phyloP scores from a whole-genome alignment of 1,140 invertebrate genomes.

The Bilobella aurantiaca region DNA sequence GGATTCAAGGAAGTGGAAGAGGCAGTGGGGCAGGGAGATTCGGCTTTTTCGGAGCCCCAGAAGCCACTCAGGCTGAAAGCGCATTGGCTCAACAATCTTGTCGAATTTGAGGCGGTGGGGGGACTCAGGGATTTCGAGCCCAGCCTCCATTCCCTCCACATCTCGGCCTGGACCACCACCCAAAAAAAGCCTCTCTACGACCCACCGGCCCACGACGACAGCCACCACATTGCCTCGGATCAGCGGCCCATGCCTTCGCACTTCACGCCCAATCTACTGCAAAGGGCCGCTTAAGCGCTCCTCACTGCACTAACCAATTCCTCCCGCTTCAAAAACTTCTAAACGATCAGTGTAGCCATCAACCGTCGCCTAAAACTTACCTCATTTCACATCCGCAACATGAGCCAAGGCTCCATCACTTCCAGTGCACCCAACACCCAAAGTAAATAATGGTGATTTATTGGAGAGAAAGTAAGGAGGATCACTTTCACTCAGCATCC shows the following conservation, averaged over 20 bases:
- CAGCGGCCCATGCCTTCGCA: not conserved
- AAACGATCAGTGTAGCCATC: too few species aligned
- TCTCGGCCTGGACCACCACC: not conserved
- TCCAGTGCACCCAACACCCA: too few species aligned
- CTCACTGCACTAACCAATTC: not conserved
- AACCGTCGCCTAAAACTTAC: not conserved
- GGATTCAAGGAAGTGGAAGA: slow-evolving; percentile 25
- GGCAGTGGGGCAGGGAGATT: slow-evolving; percentile 21
- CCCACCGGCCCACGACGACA: not conserved
- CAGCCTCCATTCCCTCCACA: slow-evolving; percentile 10
- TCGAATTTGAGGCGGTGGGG: slow-evolving; percentile 28
- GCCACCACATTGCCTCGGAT: not conserved
- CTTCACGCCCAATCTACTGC: slow-evolving; percentile 12
- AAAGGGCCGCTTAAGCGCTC: not conserved
- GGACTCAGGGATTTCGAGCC: slow-evolving; percentile 19
- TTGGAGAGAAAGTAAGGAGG: too few species aligned
- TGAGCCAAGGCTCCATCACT: too few species aligned
- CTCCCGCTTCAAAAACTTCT: not conserved
- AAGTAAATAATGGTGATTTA: too few species aligned
- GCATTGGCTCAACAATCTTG: slow-evolving; percentile 35
- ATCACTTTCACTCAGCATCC: too few species aligned
- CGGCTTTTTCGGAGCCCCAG: slow-evolving; percentile 26
- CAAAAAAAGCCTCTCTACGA: not conserved
- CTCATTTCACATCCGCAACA: too few species aligned
- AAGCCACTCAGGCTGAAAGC: slow-evolving; percentile 28